Evolutionary conservation across 2,113 vertebrate species (phyloP).

Genomic region (Thinocorus orbignyianus): DNA sequence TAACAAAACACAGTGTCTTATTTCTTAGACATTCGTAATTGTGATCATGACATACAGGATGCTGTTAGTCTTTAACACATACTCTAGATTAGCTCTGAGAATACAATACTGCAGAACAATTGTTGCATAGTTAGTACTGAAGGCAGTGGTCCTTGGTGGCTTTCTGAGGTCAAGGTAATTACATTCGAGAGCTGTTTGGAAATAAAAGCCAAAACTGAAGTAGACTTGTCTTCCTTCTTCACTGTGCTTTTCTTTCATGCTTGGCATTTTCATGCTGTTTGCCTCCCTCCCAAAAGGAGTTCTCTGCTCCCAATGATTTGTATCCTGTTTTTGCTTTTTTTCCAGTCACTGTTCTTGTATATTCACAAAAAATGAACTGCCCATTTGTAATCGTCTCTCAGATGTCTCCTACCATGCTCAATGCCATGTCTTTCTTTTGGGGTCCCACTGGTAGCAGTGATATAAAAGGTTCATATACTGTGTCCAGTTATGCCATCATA

Average conservation of each 20-base stretch:
- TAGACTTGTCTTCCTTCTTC: neutral
- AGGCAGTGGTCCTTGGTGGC: neutral
- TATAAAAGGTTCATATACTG: neutral
- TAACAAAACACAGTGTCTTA: neutral
- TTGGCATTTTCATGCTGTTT: neutral
- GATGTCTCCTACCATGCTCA: neutral
- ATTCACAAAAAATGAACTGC: neutral
- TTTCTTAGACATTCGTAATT: neutral
- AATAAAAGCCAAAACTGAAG: neutral
- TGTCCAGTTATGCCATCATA: neutral
- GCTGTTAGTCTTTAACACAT: neutral
- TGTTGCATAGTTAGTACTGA: neutral
- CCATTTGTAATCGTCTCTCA: neutral
- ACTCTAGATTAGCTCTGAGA: neutral
- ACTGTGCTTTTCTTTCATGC: neutral
- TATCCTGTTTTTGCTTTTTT: neutral
- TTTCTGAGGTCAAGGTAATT: neutral
- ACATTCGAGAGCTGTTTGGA: neutral
- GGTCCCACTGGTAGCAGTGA: neutral
- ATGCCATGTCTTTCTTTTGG: neutral
- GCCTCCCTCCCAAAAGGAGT: neutral
- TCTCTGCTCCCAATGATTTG: neutral
- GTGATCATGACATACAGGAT: neutral
- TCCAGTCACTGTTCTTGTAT: neutral
- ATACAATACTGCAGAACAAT: neutral